Evolutionary conservation across 64 coral and sea anemone genomes (phyloP), one percentile per base, ranked within the genome.

Genomic region (Acropora tenuis): DNA sequence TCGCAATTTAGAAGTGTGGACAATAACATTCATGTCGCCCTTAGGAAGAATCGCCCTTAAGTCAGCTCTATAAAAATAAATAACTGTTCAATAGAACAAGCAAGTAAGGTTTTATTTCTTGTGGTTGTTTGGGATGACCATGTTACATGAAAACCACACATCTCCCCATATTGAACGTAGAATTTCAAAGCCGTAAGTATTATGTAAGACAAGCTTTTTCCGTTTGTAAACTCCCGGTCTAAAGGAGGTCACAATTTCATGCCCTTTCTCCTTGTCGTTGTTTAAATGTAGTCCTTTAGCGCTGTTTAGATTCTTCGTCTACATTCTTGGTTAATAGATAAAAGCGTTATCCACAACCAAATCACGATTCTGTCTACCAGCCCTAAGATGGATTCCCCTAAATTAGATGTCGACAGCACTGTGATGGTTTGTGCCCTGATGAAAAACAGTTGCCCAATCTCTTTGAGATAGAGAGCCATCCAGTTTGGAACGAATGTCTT

Each of bases 261-360:
- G 1, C 87, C 87, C 84, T 45, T 72, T 75, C 10, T 65, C 2
- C 5, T 79, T 16, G 5, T 78, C 85, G 30, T 86, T 79, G 53
- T 50, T 4, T 18, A 94, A 71, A 8, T 76, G 67, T 8, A 86
- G 73, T 78, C 41, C 9, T 59, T 13, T 65, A 18, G 76, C 83
- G 1, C 17, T 43, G 48, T 72, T 20, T 74, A 86, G 50, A 43
- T 57, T 1, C 16, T 15, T 91, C 16, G 1, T 91, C 83, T 10
- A 89, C 61, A 69, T 79, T 76, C 53, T 92, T 45, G 6, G 75
- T 50, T 17, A 94, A n/a, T n/a, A n/a, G 46, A 50, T 98, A 94
- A 89, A 98, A 98, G 43, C 89, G 92, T 55, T 20, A 13, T 52
- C 92, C 96, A 87, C 92, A 87, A 45, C 89, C 92, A 98, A 98